These are phyloP conservation scores for Hydraecia micacea DNA, from an alignment of 2,888 invertebrate genomes.

Conservation along the genomic window DNA sequence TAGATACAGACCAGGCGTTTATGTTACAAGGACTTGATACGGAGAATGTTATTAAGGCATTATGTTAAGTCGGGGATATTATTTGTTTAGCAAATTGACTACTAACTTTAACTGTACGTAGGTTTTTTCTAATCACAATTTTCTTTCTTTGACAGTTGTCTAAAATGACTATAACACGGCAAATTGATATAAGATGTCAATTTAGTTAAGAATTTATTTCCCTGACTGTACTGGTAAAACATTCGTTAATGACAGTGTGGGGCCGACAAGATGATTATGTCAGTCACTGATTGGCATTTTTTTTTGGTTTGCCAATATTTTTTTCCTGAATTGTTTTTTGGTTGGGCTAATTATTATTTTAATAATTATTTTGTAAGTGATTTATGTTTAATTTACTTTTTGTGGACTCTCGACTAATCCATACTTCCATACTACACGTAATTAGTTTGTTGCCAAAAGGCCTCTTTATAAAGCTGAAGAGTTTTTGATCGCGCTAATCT, in stretches of 20 bases:
- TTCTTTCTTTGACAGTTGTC: neutral
- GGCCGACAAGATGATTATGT: neutral
- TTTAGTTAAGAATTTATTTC: no score
- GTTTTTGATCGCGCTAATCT: no score
- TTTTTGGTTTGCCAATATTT: neutral
- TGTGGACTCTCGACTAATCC: conserved; percentile 7
- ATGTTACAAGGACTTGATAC: neutral
- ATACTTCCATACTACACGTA: no score
- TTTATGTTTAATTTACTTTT: conserved; percentile 28
- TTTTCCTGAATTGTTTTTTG: neutral
- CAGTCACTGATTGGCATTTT: conserved; percentile 1
- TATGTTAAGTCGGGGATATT: neutral
- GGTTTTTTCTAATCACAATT: neutral
- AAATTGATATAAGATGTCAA: neutral
- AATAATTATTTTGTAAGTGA: conserved; percentile 2
- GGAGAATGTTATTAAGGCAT: neutral
- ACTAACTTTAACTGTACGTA: neutral
- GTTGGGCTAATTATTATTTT: neutral
- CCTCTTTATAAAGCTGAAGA: no score
- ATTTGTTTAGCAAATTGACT: neutral
- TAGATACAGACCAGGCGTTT: neutral
- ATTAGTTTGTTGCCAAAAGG: no score
- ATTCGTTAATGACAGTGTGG: neutral
- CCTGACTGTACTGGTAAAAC: neutral
- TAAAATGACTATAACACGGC: neutral